These are phyloP conservation scores for Rhagoletis pomonella DNA, from an alignment of 1,140 invertebrate species.

Conservation along the genomic window DNA sequence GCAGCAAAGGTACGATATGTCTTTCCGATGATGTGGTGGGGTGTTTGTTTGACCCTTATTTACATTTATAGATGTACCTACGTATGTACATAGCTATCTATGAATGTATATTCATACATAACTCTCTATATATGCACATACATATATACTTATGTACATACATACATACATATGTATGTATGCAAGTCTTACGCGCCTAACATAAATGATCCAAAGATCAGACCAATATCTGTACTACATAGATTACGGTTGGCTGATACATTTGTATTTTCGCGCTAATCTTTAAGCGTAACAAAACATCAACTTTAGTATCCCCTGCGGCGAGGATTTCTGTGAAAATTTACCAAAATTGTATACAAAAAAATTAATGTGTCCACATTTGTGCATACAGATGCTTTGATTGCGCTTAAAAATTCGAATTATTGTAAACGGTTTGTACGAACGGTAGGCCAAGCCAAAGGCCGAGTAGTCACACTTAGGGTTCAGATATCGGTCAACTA, in stretches of 20 bases:
- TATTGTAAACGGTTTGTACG: slow-evolving; percentile 34
- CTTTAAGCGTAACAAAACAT: not conserved
- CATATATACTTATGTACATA: not conserved
- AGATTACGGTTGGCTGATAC: not conserved
- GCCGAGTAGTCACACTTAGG: slow-evolving; percentile 25
- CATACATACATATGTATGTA: not conserved
- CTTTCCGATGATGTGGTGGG: no score
- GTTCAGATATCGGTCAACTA: slow-evolving; percentile 14
- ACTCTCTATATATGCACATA: not conserved
- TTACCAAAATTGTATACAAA: not conserved
- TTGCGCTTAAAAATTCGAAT: slow-evolving; percentile 12
- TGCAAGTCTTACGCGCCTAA: slow-evolving; percentile 14
- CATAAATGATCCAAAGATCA: not conserved
- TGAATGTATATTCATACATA: no score
- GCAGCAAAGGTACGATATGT: no score
- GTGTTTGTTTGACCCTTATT: no score
- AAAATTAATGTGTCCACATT: not conserved
- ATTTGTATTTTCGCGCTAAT: slow-evolving; percentile 8
- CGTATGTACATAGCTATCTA: no score
- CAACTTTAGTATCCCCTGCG: slow-evolving; percentile 15
- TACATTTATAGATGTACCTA: no score
- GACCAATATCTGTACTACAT: not conserved
- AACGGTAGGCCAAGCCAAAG: not conserved
- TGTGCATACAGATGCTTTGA: not conserved
- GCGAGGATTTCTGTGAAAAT: slow-evolving; percentile 22